Evolutionary conservation across 2,797 vertebrate genomes (phyloP), one percentile per base, ranked within the genome.

Genomic region (Hyperoplus immaculatus): DNA sequence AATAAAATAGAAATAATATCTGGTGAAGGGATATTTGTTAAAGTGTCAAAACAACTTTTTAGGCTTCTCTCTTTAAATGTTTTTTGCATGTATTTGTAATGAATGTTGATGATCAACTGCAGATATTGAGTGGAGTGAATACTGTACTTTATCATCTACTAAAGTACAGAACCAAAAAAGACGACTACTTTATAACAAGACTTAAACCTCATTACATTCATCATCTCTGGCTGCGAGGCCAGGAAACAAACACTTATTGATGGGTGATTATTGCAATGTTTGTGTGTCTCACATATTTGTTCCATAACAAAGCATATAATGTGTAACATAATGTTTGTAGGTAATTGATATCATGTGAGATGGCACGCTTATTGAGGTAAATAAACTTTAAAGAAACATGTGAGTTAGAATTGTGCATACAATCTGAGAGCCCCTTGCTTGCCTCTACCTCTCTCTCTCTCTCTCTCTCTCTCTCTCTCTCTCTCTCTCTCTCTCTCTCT

Each of bases 161-260:
- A 74, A 83, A 90, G 79, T 84, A 91, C 84, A 90, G 77, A 85
- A 74, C 69, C 80, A 82, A 89, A 76, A 91, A 81, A 66, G 68
- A 81, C 83, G 78, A 87, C 80, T 87, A 88, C 73, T 80, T 87
- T 58, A 85, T 69, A 89, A 88, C 82, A 87, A 83, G 81, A 92
- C 85, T 86, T 76, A 89, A 75, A 81, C 86, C 88, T 63, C 84
- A 82, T 83, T 84, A 93, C 92, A 94, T 93, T 94, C 91, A 90
- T 93, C 72, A 82, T 88, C 87, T 92, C 81, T 84, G 89, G 88
- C 89, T 83, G 67, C 66, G 62, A 73, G 87, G 83, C 87, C 87
- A 6, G 45, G 73, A 78, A 86, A 78, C 71, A 74, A 81, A 91
- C 86, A 88, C 75, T 69, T 82, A 75, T 62, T 76, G 63, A 85